A percentile compares a stretch with the other conserved stretches of the same genome.
These are phyloP conservation scores for Leptothorax acervorum DNA, from an alignment of 2,888 invertebrate genomes.

Conservation along the genomic window DNA sequence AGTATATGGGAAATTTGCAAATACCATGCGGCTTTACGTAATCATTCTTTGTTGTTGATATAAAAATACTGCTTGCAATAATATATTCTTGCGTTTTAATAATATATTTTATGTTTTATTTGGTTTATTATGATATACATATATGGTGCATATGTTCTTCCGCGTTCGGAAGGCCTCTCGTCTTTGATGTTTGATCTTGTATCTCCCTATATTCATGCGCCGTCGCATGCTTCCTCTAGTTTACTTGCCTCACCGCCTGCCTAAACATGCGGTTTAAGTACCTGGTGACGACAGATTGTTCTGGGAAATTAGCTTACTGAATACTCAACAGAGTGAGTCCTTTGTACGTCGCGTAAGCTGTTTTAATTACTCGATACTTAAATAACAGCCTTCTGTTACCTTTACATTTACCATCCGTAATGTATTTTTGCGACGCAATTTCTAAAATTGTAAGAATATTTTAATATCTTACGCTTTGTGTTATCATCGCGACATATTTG, in stretches of 20 bases:
- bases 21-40: not conserved
- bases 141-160: not conserved
- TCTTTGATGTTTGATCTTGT: constrained; percentile 23
- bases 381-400: not conserved
- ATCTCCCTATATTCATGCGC: not conserved
- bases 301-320: constrained; percentile 47
- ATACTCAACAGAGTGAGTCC: not conserved
- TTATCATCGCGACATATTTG: not conserved
- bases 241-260: constrained; percentile 6
- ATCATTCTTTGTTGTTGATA: not conserved
- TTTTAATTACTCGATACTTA: not conserved
- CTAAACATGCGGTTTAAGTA: constrained; percentile 35
- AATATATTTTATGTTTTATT: not conserved
- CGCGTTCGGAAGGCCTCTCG: not conserved
- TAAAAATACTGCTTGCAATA: not conserved
- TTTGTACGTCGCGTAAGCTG: not conserved
- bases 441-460: not conserved
- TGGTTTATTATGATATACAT: constrained; percentile 6
- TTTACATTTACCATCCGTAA: not conserved
- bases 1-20: not conserved
- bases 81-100: not conserved
- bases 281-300: constrained; percentile 34
- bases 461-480: not conserved
- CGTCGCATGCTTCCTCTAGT: not conserved
- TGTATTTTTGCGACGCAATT: not conserved